Base-by-base conservation (phyloP, 2,888 invertebrate genomes). In the Anthoptus insignis region DNA sequence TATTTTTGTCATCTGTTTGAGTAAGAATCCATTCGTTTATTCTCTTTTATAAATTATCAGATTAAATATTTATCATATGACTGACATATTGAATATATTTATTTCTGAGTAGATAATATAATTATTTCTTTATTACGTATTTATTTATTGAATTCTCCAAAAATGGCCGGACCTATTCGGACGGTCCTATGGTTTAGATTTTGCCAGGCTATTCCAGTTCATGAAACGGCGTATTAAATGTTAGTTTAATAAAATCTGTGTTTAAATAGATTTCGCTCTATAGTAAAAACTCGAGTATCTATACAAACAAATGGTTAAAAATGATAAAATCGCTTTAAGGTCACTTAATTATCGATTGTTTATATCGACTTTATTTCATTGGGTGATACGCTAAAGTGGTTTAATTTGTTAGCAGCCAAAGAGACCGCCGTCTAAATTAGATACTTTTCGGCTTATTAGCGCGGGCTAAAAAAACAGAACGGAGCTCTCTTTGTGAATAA, bases 371-470 rank as follows among this genome's bases (percentile, higher is more conserved):
- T 89, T 82, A 83, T 87, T 90, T 88, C 81, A 87, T 82, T 85
- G 81, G 80, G 81, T 81, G 91, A 91, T 91, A 91, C 89, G 91
- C 90, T 91, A 92, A 91, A 91, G 91, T 91, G 89, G 89, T 90
- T 89, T 89, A 91, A 91, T 91, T 90, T 89, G 90, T 91, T 87
- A 83, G 84, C 82, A 81, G 86, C 91, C 57, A 92, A 93, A 91
- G 93, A 91, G 83, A 86, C 93, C 93, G 93, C 89, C 90, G 73
- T 73, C 84, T 79, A 91, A 92, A 91, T 93, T 89, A 91, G 91
- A 88, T 89, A 87, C 89, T 89, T 90, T 92, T 89, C 81, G 86
- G 85, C 91, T 92, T 92, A 93, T 93, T 93, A 92, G 87, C 87
- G 87, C 83, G 78, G 79, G 80, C 79, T 80, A 91, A 89, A 89